Percentiles rank a stretch among this genome's conserved stretches.
phyloP scores from a whole-genome alignment of 2,113 vertebrate genomes.

The Callorhinus ursinus region DNA sequence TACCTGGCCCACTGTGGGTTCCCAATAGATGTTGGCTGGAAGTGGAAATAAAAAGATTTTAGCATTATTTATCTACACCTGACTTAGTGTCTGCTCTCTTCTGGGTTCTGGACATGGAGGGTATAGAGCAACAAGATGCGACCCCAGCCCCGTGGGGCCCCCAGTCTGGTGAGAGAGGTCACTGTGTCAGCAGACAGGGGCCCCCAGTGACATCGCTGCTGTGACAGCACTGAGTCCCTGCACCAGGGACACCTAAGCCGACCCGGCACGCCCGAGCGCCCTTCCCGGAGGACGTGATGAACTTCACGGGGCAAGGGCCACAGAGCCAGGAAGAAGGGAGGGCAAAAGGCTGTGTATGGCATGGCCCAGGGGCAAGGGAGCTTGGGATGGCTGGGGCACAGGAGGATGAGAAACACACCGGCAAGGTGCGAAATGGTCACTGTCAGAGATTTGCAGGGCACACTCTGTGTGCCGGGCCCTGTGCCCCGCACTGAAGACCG shows the following conservation, averaged over 20 bases:
- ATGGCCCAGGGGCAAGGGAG: not conserved
- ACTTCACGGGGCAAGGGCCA: not conserved
- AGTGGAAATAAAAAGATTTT: not conserved
- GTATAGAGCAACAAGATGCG: no score
- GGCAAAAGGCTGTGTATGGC: not conserved
- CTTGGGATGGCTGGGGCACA: not conserved
- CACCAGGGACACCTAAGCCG: not conserved
- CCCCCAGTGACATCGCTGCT: not conserved
- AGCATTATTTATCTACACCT: not conserved
- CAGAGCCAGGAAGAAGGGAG: not conserved
- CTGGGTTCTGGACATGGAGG: not conserved
- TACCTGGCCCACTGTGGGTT: no score
- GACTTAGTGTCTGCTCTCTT: not conserved
- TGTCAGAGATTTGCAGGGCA: not conserved
- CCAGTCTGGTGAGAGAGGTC: not conserved
- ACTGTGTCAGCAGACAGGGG: not conserved
- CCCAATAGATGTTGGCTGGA: not conserved
- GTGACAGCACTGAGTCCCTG: not conserved
- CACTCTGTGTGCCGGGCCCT: accelerated
- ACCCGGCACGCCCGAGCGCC: not conserved
- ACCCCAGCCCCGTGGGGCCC: accelerated
- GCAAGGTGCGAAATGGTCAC: not conserved
- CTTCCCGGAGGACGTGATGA: not conserved
- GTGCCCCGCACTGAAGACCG: not conserved
- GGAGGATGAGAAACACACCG: not conserved